Conservation (phyloP, 2,113 vertebrate species). For the Pandion haliaetus region DNA sequence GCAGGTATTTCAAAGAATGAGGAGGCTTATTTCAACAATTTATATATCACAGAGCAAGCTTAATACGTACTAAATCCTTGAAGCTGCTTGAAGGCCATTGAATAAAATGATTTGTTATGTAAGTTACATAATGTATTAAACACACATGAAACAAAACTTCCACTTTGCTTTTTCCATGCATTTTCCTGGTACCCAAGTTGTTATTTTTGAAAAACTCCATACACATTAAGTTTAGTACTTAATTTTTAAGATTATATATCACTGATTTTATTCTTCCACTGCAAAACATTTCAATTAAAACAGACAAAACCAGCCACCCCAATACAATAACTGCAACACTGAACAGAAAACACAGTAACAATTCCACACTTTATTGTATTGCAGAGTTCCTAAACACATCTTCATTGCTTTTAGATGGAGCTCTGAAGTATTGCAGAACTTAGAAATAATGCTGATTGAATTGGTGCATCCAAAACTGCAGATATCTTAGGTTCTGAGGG, state of each 20-base stretch:
- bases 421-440: neutral
- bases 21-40: neutral
- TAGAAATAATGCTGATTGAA: neutral
- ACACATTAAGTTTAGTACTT: neutral
- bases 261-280: neutral
- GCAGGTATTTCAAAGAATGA: neutral
- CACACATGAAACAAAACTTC: neutral
- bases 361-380: neutral
- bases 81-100: neutral
- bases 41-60: neutral
- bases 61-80: neutral
- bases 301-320: neutral
- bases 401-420: neutral
- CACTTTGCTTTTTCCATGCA: neutral
- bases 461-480: neutral
- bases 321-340: neutral
- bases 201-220: neutral
- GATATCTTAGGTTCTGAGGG: neutral
- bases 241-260: neutral
- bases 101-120: neutral
- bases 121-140: neutral
- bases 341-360: neutral
- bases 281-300: neutral
- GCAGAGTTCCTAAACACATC: neutral
- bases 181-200: neutral